Base-by-base conservation (phyloP, 2,888 invertebrate genomes). In the Spodoptera littoralis region DNA sequence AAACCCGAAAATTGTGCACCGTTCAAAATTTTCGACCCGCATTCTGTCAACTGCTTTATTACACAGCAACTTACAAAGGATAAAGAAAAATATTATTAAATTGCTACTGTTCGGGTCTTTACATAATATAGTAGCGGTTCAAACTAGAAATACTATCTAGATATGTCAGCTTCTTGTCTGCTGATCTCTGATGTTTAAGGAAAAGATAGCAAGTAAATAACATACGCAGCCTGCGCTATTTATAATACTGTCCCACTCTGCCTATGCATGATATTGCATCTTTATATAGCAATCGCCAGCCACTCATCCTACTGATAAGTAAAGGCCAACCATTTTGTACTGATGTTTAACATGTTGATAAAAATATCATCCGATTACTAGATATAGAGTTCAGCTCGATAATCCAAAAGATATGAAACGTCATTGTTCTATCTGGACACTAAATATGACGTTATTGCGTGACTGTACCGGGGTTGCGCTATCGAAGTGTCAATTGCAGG, bases 1-100 rank as follows among this genome's bases (percentile, higher is more conserved):
- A 93, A 92, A 90, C 90, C 92, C 93, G 92, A 93, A 94, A 93
- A 93, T 91, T 92, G 93, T 93, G 88, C 90, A 91, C 86, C 91
- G 92, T 88, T 90, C 88, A 88, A 88, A 88, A 90, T 89, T 89
- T 89, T 90, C 90, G 82, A 90, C 94, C 94, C 94, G 94, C 92
- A 94, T 94, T 90, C 87, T 87, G 89, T 89, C 87, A 87, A 85
- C 83, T 76, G 87, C 88, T 90, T 89, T 88, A 88, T 88, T 81
- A 77, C 81, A 83, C 77, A 82, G 72, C 67, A 68, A 70, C 60
- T 70, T 48, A 77, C 77, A 80, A 85, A 62, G 68, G 74, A 78
- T 46, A 56, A 48, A 24, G 57, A 75, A 75, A 81, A 68, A 66
- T 70, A 69, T 43, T 70, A 62, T 60, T 65, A 65, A 68, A 65